phyloP scores from a whole-genome alignment of 2,797 vertebrate genomes.

The Lepidocolaptes lacrymiger region DNA sequence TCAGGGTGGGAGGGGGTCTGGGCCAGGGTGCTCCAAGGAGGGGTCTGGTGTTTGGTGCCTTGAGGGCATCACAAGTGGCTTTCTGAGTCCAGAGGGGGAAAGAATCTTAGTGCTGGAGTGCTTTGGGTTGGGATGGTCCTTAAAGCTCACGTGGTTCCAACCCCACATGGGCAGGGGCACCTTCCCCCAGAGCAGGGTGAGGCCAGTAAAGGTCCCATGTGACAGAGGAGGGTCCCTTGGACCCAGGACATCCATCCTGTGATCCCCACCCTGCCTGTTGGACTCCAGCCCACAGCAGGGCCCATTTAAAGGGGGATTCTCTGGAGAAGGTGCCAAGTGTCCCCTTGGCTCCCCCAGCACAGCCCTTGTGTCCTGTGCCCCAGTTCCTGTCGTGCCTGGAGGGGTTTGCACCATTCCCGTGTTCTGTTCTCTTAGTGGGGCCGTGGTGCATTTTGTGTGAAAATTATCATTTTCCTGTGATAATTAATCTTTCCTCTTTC shows the following conservation, averaged over 20 bases:
- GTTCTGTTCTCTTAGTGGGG: neutral
- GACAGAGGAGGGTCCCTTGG: neutral
- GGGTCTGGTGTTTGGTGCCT: neutral
- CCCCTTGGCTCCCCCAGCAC: neutral
- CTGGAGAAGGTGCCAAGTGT: neutral
- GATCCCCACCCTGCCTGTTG: rapidly evolving
- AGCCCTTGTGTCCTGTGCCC: neutral
- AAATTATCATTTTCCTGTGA: neutral
- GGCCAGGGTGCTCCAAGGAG: neutral
- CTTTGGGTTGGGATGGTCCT: neutral
- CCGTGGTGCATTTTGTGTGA: neutral
- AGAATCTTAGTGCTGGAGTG: neutral
- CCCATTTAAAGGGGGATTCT: neutral
- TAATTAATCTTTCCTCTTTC: constrained; percentile 71
- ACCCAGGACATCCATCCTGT: rapidly evolving
- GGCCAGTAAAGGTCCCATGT: neutral
- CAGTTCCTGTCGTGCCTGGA: neutral
- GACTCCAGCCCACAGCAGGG: rapidly evolving
- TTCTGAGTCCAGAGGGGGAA: neutral
- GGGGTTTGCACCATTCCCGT: rapidly evolving
- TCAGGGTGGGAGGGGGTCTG: rapidly evolving
- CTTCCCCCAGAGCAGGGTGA: too few species aligned
- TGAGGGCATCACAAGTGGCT: neutral
- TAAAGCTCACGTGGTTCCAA: neutral
- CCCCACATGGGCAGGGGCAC: neutral